These are phyloP conservation scores for Aphodius granarius DNA, from an alignment of 2,888 invertebrate genomes.

Conservation along the genomic window DNA sequence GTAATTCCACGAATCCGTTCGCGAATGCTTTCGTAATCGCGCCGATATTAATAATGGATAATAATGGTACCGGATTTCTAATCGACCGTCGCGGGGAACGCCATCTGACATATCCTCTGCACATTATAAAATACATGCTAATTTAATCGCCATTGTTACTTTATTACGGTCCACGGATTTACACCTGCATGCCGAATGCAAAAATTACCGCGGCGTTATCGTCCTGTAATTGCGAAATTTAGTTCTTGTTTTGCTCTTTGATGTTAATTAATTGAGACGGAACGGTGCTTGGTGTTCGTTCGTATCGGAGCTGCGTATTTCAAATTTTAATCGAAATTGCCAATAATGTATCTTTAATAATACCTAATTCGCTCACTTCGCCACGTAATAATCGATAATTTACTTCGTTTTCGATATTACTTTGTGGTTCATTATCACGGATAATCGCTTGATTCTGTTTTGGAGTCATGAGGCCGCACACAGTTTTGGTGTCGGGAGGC, in stretches of 20 bases:
- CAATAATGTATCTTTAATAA: background rate
- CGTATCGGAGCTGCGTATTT: background rate
- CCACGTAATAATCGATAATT: background rate
- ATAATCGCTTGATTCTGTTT: background rate
- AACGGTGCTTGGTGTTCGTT: background rate
- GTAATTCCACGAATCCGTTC: background rate
- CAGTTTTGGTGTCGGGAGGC: no score
- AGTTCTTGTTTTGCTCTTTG: background rate
- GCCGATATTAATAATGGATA: background rate
- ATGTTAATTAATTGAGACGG: background rate
- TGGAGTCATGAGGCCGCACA: no score
- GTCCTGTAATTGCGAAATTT: background rate
- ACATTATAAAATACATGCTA: slow-evolving; percentile 9
- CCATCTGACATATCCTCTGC: background rate
- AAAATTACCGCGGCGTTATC: background rate
- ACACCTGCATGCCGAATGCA: slow-evolving; percentile 1
- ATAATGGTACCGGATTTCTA: background rate
- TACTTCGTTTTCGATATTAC: background rate
- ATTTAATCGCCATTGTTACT: slow-evolving; percentile 5
- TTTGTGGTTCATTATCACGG: background rate
- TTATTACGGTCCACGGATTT: slow-evolving; percentile 8
- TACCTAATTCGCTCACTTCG: background rate
- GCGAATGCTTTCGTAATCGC: background rate
- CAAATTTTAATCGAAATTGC: background rate
- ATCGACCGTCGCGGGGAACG: background rate